Conservation (phyloP, 2,797 vertebrate genomes). For the Manis javanica region DNA sequence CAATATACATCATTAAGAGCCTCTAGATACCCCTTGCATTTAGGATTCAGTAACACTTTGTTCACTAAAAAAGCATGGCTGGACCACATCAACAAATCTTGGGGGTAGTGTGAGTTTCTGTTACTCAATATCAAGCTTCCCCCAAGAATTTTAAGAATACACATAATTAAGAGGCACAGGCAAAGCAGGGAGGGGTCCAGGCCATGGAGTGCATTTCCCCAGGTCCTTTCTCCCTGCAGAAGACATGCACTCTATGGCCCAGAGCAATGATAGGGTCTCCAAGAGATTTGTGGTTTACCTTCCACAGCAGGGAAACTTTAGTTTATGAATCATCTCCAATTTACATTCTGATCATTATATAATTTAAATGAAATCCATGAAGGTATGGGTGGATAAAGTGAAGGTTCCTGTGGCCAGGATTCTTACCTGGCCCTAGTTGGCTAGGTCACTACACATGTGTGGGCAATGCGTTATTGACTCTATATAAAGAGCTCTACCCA, state of each 20-base stretch:
- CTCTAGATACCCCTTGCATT: background rate
- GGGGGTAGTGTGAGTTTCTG: background rate
- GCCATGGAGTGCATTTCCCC: background rate
- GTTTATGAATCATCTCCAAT: background rate
- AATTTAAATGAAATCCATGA: slow-evolving; percentile 5
- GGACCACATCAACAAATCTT: background rate
- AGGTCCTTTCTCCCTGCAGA: background rate
- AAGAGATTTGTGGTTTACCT: background rate
- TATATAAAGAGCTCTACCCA: no score
- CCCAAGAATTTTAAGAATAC: background rate
- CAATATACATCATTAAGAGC: background rate
- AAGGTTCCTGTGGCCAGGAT: no score
- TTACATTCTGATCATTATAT: slow-evolving; percentile 1
- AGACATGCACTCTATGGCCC: background rate
- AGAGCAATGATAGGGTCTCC: background rate
- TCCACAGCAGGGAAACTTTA: background rate
- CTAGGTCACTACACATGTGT: no score
- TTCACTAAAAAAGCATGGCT: background rate
- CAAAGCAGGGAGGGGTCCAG: background rate
- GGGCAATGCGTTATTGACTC: no score
- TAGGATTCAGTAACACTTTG: background rate
- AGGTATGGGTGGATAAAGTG: no score
- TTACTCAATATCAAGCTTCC: background rate
- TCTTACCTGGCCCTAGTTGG: no score
- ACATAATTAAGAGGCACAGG: background rate